Base-by-base conservation (phyloP, 92 coral and sea anemone genomes). In the Virgularia gustaviana region DNA sequence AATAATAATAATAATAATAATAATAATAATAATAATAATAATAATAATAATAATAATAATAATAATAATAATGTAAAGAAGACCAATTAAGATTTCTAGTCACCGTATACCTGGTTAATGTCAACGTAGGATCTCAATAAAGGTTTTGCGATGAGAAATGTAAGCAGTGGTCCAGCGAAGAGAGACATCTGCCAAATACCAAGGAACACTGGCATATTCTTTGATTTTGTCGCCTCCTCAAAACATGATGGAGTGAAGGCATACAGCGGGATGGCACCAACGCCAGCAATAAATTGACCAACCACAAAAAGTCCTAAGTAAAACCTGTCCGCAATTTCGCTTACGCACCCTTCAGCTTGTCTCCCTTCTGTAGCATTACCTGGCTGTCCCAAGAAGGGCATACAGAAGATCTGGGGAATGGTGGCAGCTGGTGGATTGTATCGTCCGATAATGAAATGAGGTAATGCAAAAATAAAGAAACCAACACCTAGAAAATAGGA, bases 61-160 rank as follows among this genome's bases (percentile, higher is more conserved):
- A n/a, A n/a, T n/a, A n/a, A n/a, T n/a, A n/a, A n/a, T n/a, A n/a
- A n/a, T n/a, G n/a, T n/a, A n/a, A n/a, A n/a, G n/a, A n/a, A n/a
- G n/a, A n/a, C n/a, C n/a, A n/a, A n/a, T n/a, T n/a, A n/a, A n/a
- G n/a, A n/a, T n/a, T n/a, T n/a, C n/a, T n/a, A n/a, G n/a, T n/a
- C n/a, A n/a, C n/a, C n/a, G n/a, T n/a, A n/a, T 32, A 58, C 65
- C 65, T 58, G 32, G n/a, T 23, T 58, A 43, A 58, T 58, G 36
- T 58, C 65, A 8, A 58, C 65, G 32, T 31, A 58, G 18, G 38
- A 4, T 10, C 29, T 31, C 16, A 32, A 33, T 38, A 58, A 24
- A 2, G 65, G 65, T 6, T 58, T 43, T 0, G 65, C 32, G 7
- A 24, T 13, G 19, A 43, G 41, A 58, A 28, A 58, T 4, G 37